Conservation (phyloP, 2,797 vertebrate species). For the Myotis planiceps region DNA sequence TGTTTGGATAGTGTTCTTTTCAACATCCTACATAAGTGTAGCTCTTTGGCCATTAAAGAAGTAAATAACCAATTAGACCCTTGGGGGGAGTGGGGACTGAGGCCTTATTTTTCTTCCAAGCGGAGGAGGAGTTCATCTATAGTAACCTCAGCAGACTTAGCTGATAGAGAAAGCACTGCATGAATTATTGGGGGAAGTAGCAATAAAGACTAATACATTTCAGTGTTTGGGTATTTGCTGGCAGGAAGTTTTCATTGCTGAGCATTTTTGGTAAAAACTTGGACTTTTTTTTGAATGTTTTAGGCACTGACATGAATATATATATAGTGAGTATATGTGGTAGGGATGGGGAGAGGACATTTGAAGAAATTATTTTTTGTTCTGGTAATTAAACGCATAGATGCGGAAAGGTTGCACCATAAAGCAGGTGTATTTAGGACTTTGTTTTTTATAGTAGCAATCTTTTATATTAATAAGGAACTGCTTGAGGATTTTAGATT, state of each 20-base stretch:
- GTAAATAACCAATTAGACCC: slow-evolving; percentile 2
- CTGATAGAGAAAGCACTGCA: not conserved
- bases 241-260: slow-evolving; percentile 24
- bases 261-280: slow-evolving; percentile 21
- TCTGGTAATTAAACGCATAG: not conserved
- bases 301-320: not conserved
- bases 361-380: not conserved
- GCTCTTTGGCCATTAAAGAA: slow-evolving; percentile 1
- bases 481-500: slow-evolving; percentile 3
- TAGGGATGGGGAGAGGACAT: not conserved
- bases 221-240: not conserved
- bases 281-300: slow-evolving; percentile 28
- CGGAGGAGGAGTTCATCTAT: not conserved
- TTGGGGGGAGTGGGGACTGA: not conserved
- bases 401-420: not conserved
- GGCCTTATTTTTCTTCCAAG: not conserved
- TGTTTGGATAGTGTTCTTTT: slow-evolving; percentile 49
- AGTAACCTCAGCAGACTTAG: not conserved
- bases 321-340: not conserved
- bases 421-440: not conserved
- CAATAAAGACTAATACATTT: not conserved
- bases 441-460: not conserved
- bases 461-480: not conserved
- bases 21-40: not conserved
- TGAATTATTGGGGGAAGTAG: not conserved